Conservation (phyloP, 2,113 vertebrate genomes). For the Apteryx mantelli region DNA sequence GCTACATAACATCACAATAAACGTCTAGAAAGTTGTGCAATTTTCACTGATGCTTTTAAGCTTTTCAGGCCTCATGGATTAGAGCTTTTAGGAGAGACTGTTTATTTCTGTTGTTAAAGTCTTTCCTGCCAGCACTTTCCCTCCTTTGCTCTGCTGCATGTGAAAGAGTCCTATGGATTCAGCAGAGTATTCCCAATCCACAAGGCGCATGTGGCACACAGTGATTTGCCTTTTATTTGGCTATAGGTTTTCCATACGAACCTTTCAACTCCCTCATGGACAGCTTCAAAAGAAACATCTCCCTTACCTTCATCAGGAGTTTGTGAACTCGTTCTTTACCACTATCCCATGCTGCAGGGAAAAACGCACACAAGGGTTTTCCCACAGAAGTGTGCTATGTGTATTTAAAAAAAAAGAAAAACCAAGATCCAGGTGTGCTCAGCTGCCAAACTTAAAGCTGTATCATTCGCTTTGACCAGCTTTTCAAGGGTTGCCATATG, state of each 20-base stretch:
- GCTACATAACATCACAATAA: background rate
- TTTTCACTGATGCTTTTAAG: background rate
- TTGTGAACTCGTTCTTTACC: fast-evolving
- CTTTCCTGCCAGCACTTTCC: background rate
- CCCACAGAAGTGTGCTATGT: background rate
- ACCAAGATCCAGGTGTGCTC: background rate
- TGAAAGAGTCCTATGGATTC: background rate
- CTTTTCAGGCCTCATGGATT: background rate
- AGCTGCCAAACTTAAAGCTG: background rate
- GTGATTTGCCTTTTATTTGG: background rate
- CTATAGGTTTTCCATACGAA: background rate
- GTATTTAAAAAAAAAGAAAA: background rate
- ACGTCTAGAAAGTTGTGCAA: background rate
- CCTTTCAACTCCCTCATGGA: background rate
- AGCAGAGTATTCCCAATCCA: background rate
- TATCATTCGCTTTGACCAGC: background rate
- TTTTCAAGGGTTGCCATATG: fast-evolving
- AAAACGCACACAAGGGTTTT: background rate
- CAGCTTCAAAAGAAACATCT: background rate
- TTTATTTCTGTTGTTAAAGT: background rate
- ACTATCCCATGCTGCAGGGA: background rate
- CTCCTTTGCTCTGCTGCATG: background rate
- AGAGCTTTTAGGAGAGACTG: background rate
- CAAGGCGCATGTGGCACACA: fast-evolving
- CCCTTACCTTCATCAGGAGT: background rate